Evolutionary conservation across 2,797 vertebrate genomes (phyloP).

Genomic region (Gila robusta): DNA sequence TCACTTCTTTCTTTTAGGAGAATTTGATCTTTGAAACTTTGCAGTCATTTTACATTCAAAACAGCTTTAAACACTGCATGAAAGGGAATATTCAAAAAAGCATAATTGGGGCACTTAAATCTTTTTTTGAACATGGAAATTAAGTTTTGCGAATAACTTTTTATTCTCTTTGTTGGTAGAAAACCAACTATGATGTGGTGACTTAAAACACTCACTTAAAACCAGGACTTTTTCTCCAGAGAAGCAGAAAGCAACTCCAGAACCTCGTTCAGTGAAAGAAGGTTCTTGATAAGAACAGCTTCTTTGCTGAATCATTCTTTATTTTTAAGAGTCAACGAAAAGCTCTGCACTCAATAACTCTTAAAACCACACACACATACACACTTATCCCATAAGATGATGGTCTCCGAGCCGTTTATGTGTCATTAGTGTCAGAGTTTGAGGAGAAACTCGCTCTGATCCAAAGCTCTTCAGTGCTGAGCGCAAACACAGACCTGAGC

Average conservation of each 20-base stretch:
- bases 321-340: conserved; percentile 4
- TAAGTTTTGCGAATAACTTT: background rate
- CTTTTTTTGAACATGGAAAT: background rate
- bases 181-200: background rate
- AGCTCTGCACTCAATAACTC: background rate
- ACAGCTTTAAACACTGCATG: background rate
- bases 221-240: background rate
- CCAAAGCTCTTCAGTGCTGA: conserved; percentile 46
- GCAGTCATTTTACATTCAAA: background rate
- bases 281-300: background rate
- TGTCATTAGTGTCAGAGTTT: conserved; percentile 50
- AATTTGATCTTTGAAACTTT: background rate
- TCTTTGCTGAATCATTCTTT: conserved; percentile 7
- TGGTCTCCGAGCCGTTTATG: conserved; percentile 29
- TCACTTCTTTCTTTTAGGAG: background rate
- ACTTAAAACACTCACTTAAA: background rate
- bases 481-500: conserved; percentile 23
- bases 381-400: conserved; percentile 30
- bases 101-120: background rate
- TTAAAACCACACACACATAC: conserved; percentile 27
- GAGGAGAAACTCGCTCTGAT: conserved; percentile 26
- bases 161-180: background rate
- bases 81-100: background rate
- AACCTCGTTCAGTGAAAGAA: background rate
- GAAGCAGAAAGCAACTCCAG: background rate